A percentile compares a stretch with the other conserved stretches of the same genome.
Evolutionary conservation across 1,140 invertebrate genomes (phyloP).

Genomic region (Drosophila ohnishii): DNA sequence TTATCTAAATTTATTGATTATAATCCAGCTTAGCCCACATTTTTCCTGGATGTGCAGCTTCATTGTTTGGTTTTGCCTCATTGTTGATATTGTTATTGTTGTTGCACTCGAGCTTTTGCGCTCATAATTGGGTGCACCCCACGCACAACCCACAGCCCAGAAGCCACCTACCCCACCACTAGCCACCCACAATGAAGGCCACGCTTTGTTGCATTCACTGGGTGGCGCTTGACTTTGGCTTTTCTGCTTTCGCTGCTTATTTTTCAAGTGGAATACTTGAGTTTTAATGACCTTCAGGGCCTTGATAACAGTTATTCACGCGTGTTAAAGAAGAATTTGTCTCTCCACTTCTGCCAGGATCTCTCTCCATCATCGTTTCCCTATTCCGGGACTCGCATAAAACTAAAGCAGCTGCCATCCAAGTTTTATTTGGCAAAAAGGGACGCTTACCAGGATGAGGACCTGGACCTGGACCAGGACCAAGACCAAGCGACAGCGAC

Average conservation of each 20-base stretch:
- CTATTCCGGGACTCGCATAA: constrained; percentile 33
- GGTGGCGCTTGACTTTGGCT: constrained; percentile 49
- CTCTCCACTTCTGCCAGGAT: constrained; percentile 27
- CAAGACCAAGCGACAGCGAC: constrained; percentile 14
- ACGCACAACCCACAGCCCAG: constrained; percentile 2
- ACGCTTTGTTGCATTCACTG: constrained; percentile 64
- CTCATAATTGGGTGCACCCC: constrained; percentile 70
- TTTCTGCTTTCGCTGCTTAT: constrained; percentile 50
- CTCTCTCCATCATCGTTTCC: constrained; percentile 18
- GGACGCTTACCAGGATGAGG: not conserved
- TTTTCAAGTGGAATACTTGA: constrained; percentile 64
- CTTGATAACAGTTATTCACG: constrained; percentile 69
- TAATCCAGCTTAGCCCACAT: not conserved
- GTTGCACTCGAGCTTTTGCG: constrained; percentile 68
- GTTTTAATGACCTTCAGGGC: constrained; percentile 73
- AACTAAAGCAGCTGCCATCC: constrained; percentile 65
- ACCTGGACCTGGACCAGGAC: not conserved
- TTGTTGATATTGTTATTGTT: constrained; percentile 52
- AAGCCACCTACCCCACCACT: not conserved
- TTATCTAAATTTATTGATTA: too few species aligned
- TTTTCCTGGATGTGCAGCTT: constrained; percentile 16
- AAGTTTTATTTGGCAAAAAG: constrained; percentile 55
- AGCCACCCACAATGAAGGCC: constrained; percentile 20
- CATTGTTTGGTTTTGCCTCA: constrained; percentile 65
- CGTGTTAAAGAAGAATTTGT: constrained; percentile 59